Evolutionary conservation across 1,140 invertebrate species (phyloP).

Genomic region (Globodera ellingtonae): DNA sequence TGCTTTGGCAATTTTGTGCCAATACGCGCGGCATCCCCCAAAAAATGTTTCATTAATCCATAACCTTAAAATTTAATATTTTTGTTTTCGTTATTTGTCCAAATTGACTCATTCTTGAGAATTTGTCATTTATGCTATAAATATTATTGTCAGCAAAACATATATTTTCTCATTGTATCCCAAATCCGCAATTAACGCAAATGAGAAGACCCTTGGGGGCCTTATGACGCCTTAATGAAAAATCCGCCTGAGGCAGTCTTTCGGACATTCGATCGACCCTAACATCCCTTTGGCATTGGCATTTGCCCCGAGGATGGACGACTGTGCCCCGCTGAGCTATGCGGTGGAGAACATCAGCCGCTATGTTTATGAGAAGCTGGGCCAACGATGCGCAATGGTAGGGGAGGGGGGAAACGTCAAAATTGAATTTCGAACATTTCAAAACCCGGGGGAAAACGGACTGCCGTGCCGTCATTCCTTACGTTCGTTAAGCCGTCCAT

Average conservation of each 20-base stretch:
- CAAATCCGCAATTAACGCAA: too few species aligned
- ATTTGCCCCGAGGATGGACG: not conserved
- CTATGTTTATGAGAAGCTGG: constrained; percentile 46
- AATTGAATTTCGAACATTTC: not conserved
- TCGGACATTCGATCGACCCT: not conserved
- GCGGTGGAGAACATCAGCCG: constrained; percentile 33
- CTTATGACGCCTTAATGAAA: not conserved
- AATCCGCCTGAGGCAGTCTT: not conserved
- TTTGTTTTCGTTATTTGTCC: too few species aligned
- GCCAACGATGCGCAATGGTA: constrained; percentile 53
- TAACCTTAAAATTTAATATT: too few species aligned
- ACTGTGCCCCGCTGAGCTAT: constrained; percentile 40
- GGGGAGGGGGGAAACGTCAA: not conserved
- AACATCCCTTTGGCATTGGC: not conserved
- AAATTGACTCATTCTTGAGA: too few species aligned
- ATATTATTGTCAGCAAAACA: too few species aligned
- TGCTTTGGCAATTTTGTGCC: too few species aligned
- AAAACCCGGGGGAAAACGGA: not conserved
- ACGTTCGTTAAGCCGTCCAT: constrained; percentile 43
- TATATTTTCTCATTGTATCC: too few species aligned
- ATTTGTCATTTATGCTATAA: too few species aligned
- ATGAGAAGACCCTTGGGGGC: not conserved
- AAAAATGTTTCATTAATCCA: too few species aligned
- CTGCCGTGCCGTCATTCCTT: constrained; percentile 18
- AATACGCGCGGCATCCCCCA: too few species aligned